phyloP scores from a whole-genome alignment of 2,797 vertebrate genomes.

The Picus viridis region DNA sequence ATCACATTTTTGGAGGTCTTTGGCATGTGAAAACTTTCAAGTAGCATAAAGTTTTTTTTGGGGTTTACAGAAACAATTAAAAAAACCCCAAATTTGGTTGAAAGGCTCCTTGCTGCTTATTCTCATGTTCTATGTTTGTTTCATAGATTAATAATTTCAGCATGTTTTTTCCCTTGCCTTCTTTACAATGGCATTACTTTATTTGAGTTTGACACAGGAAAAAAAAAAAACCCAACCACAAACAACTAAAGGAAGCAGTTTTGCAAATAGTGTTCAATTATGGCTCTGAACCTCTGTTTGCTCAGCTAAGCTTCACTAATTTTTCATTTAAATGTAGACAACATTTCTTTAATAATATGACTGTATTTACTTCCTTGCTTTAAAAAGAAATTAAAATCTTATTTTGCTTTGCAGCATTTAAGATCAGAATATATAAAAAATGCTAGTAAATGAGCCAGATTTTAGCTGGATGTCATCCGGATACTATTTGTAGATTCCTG shows the following conservation, averaged over 20 bases:
- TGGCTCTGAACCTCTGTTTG: background rate
- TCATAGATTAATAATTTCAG: background rate
- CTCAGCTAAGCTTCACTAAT: background rate
- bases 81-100: background rate
- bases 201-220: constrained; percentile 29
- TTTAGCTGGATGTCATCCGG: constrained; percentile 2
- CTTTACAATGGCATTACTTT: background rate
- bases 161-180: background rate
- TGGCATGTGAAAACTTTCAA: background rate
- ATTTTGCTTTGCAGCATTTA: constrained; percentile 12
- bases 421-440: constrained; percentile 29
- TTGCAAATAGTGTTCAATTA: constrained; percentile 26
- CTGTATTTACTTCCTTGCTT: background rate
- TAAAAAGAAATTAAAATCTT: background rate
- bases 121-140: background rate
- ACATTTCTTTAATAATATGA: background rate
- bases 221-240: background rate
- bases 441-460: constrained; percentile 2
- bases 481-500: background rate
- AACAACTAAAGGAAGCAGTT: constrained; percentile 7
- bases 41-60: background rate
- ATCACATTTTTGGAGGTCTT: background rate
- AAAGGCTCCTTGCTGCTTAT: background rate
- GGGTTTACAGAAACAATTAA: background rate
- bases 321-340: constrained; percentile 1